Percentiles rank a stretch among this genome's conserved stretches.
phyloP scores from a whole-genome alignment of 2,888 invertebrate species.

The Brachylomia viminalis region DNA sequence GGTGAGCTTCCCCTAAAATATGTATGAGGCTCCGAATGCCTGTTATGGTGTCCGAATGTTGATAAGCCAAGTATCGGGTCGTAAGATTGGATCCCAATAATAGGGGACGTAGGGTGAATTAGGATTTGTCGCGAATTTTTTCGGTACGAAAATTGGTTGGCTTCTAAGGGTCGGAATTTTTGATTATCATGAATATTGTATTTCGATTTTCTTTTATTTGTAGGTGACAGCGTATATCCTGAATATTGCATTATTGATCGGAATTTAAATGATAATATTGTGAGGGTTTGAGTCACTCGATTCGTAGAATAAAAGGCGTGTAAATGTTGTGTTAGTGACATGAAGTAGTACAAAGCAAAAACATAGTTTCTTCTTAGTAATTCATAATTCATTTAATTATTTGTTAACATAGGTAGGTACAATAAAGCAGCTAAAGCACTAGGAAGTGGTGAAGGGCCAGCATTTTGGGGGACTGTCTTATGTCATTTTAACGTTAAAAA shows the following conservation, averaged over 20 bases:
- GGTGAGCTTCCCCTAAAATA: constrained; percentile 89
- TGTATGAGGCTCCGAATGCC: constrained; percentile 89
- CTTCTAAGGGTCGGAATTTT: constrained; percentile 72
- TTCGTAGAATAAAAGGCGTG: not conserved
- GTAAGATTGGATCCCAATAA: constrained; percentile 84
- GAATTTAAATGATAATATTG: constrained; percentile 31
- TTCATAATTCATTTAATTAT: no score
- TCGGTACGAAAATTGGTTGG: constrained; percentile 70
- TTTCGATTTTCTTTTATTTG: constrained; percentile 67
- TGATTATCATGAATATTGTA: constrained; percentile 72
- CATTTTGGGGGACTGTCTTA: no score
- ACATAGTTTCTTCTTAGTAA: no score
- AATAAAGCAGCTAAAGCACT: no score
- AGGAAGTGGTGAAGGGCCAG: no score
- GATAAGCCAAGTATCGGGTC: constrained; percentile 89
- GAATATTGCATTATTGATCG: constrained; percentile 55
- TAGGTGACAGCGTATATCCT: constrained; percentile 51
- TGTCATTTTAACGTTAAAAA: no score
- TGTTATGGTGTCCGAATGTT: constrained; percentile 91
- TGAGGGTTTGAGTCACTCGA: not conserved
- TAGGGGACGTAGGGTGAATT: constrained; percentile 80
- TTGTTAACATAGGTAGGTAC: no score
- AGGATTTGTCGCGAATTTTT: constrained; percentile 83
- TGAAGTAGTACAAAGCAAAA: not conserved
- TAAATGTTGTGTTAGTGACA: not conserved